Evolutionary conservation across 1,140 invertebrate species (phyloP), one percentile per base, ranked within the genome.

Genomic region (Trachymyrmex cornetzi): DNA sequence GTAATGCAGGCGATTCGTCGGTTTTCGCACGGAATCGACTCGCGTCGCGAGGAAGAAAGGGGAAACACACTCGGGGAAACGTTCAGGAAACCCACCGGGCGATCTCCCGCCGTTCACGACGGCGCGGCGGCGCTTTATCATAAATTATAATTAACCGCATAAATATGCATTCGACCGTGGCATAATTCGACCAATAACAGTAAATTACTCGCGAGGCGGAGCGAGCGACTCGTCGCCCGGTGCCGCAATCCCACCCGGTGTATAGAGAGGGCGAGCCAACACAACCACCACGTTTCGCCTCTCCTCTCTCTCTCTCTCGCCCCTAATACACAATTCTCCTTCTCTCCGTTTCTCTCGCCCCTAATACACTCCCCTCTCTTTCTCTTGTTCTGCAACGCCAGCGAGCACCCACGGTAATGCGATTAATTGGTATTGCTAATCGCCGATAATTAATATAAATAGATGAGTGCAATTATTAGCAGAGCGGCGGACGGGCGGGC

Each of bases 381-480:
- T 80, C 82, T 61, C 72, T 86, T 79, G 38, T 82, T 53, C 64
- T 80, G 71, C 63, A 67, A 64, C 74, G 57, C 86, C 27, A 55
- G 71, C 87, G 57, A 80, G 69, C 67, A 80, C 50, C 92, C 90
- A 95, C 92, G 94, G 95, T 95, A 95, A 95, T 95, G 92, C 94
- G 94, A 95, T 94, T 95, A 95, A 95, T 95, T 94, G 94, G 93
- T 94, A 95, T 94, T 95, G 94, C 95, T 95, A 95, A 95, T 95
- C 94, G 94, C 92, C 94, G 95, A 95, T 95, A 95, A 95, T 95
- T 95, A 95, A 95, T 95, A 95, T 95, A 95, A 95, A 95, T 95
- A 95, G 94, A 95, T 94, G 94, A 94, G 93, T 92, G 92, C 93
- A 93, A 94, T 94, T 95, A 95, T 91, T 91, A 87, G 84, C 85